phyloP scores from a whole-genome alignment of 2,888 invertebrate species.

The Latrodectus hesperus region DNA sequence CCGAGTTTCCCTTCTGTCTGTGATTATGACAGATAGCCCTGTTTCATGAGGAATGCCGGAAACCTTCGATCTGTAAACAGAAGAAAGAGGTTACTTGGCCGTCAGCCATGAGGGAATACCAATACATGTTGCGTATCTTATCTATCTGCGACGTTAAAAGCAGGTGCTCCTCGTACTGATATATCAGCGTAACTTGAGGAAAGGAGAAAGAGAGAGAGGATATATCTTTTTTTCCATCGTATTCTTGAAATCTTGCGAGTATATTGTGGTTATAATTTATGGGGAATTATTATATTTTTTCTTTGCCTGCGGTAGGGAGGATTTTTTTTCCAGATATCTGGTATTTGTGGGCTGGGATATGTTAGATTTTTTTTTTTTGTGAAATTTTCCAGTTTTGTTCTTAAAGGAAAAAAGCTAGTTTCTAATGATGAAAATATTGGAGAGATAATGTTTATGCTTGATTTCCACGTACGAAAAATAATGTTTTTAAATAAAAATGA shows the following conservation, averaged over 20 bases:
- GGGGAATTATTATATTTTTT: background rate
- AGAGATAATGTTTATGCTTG: background rate
- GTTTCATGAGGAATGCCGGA: conserved; percentile 22
- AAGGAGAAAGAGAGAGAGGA: background rate
- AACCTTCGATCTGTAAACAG: conserved; percentile 28
- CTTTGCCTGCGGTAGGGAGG: background rate
- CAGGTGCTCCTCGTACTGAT: conserved; percentile 31
- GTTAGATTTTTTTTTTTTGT: background rate
- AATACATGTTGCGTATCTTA: conserved; percentile 54
- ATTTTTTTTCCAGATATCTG: background rate
- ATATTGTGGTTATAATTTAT: background rate
- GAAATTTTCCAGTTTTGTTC: background rate
- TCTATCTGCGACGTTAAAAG: conserved; percentile 23
- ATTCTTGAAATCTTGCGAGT: background rate
- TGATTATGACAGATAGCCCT: conserved; percentile 57
- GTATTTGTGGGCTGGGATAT: background rate
- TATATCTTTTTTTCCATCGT: background rate
- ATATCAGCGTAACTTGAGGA: conserved; percentile 2
- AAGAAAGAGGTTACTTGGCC: conserved; percentile 43
- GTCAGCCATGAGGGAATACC: conserved; percentile 35
- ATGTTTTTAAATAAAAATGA: too few relatives aligned
- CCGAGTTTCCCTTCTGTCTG: conserved; percentile 18
- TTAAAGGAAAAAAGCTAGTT: too few relatives aligned
- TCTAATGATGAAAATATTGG: too few relatives aligned
- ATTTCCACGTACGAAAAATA: too few relatives aligned